phyloP scores from a whole-genome alignment of 2,888 invertebrate species.

The Microctonus hyperodae region DNA sequence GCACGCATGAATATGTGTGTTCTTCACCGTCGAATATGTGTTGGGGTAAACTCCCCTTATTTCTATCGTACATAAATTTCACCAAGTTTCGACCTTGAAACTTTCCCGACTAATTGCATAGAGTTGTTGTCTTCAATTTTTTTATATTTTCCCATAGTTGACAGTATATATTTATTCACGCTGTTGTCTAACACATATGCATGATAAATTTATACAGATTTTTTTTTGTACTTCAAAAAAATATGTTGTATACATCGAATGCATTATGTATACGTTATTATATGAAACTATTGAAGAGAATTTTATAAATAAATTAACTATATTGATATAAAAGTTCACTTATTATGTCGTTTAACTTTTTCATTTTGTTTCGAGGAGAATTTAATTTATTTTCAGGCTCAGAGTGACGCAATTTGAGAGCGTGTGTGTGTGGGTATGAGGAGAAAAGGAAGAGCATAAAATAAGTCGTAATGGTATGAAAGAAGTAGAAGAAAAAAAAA shows the following conservation, averaged over 20 bases:
- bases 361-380: too few relatives aligned
- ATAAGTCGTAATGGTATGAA: constrained; percentile 37
- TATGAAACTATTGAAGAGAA: too few relatives aligned
- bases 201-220: too few relatives aligned
- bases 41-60: background rate
- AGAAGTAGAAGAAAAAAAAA: too few relatives aligned
- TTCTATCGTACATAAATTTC: constrained; percentile 17
- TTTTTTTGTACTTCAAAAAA: too few relatives aligned
- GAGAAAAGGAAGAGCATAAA: constrained; percentile 9
- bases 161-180: background rate
- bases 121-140: constrained; percentile 9
- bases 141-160: background rate
- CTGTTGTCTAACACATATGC: background rate
- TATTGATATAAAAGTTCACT: background rate
- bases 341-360: too few relatives aligned
- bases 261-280: too few relatives aligned
- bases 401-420: too few relatives aligned
- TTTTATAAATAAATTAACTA: background rate
- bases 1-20: constrained; percentile 19
- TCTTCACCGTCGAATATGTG: background rate
- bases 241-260: too few relatives aligned
- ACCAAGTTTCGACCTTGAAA: constrained; percentile 30
- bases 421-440: background rate
- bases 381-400: too few relatives aligned
- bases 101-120: constrained; percentile 36